Evolutionary conservation across 1,140 invertebrate species (phyloP).

Genomic region (Thalassaphorura encarpata): DNA sequence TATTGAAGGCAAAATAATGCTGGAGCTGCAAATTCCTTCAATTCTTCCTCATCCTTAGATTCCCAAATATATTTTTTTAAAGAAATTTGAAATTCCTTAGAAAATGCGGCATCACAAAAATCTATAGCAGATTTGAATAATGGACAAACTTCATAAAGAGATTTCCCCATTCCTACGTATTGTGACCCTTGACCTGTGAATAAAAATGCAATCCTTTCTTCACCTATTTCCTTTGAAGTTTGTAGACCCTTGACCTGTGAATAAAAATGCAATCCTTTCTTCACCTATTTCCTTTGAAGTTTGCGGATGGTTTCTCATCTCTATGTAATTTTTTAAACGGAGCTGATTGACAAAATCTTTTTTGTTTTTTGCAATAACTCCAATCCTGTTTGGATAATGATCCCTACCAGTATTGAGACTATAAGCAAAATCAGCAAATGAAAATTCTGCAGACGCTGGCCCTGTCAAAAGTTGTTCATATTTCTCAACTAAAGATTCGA

Average conservation of each 20-base stretch:
- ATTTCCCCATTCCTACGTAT: slow-evolving; percentile 17
- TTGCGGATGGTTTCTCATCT: neutral
- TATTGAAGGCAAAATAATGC: no score
- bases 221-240: neutral
- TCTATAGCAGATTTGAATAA: slow-evolving; percentile 15
- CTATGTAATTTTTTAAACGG: neutral
- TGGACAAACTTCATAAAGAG: slow-evolving; percentile 8
- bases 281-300: no score
- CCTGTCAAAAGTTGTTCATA: slow-evolving; percentile 5
- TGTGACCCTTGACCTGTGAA: slow-evolving; percentile 27
- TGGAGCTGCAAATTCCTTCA: no score
- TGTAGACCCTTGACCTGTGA: no score
- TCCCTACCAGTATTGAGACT: slow-evolving; percentile 11
- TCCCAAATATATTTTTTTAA: no score
- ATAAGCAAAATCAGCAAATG: slow-evolving; percentile 1
- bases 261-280: slow-evolving; percentile 10
- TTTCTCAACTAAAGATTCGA: neutral
- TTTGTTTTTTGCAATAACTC: neutral
- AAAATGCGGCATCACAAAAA: no score
- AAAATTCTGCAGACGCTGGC: neutral
- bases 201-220: slow-evolving; percentile 12
- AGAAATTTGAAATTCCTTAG: no score
- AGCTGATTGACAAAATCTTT: neutral
- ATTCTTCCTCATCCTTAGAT: no score
- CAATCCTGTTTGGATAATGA: slow-evolving; percentile 3